Evolutionary conservation across 2,888 invertebrate species (phyloP), one percentile per base, ranked within the genome.

Genomic region (Punctoribates punctum): DNA sequence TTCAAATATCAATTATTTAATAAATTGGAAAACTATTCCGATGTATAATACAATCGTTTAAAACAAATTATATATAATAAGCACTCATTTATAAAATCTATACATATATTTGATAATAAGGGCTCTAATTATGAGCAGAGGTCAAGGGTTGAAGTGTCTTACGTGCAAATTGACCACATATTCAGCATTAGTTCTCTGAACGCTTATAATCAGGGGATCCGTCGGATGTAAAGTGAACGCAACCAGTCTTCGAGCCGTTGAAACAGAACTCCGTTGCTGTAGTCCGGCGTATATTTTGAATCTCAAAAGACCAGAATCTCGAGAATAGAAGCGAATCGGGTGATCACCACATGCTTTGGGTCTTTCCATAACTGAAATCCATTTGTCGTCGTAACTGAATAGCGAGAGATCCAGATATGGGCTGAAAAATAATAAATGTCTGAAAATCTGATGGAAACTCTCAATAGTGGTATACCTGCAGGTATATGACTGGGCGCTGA

Each of bases 171-270:
- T 96, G 72, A 96, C 94, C 77, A 94, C 91, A 83, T 96, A 97
- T 83, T 94, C 94, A 0, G 92, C 89, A 85, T 94, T 92, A 13
- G 94, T 92, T 81, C 96, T 87, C 83, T 97, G 96, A 11, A 96
- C 93, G 82, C 95, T 96, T 79, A 97, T 94, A 11, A 94, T 92
- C 85, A 97, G 94, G 0, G 97, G 97, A 85, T 97, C 96, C 17
- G 90, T 92, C 0, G 97, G 97, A 85, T 97, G 97, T 84, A 95
- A 96, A 13, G 94, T 94, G 83, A 96, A 97, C 23, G 96, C 94
- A 6, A 96, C 95, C 17, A 96, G 87, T 80, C 93, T 86, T 80
- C 94, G 86, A 15, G 91, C 82, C 46, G 82, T 80, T 9, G 89
- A 89, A 13, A 90, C 88, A 34, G 88, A 87, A 13, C 88, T 88